Evolutionary conservation across 2,888 invertebrate genomes (phyloP).

Genomic region (Andrena minutula): DNA sequence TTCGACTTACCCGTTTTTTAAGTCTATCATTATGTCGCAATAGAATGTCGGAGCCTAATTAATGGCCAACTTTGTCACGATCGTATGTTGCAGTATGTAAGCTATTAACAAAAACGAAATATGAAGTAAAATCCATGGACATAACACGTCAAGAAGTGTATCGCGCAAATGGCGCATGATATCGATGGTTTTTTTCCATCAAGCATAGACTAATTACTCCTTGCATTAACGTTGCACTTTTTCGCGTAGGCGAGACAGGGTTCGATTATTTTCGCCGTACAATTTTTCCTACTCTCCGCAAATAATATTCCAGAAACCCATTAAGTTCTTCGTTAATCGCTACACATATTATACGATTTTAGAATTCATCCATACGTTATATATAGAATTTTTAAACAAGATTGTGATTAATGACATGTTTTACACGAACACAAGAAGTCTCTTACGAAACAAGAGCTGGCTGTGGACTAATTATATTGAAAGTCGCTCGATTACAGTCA

Average conservation of each 20-base stretch:
- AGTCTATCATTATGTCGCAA: not conserved
- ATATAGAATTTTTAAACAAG: no score
- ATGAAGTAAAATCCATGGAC: not conserved
- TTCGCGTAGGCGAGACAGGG: not conserved
- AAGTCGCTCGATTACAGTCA: no score
- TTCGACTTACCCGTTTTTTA: not conserved
- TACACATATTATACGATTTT: no score
- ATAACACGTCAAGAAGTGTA: not conserved
- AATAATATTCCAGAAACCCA: no score
- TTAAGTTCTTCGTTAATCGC: no score
- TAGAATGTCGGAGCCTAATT: not conserved
- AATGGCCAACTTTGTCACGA: not conserved
- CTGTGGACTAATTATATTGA: no score
- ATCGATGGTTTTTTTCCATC: not conserved
- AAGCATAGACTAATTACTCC: not conserved
- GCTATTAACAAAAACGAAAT: not conserved
- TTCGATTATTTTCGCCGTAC: not conserved
- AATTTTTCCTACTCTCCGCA: not conserved
- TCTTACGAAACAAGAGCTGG: no score
- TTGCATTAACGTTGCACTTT: not conserved
- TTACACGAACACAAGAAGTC: no score
- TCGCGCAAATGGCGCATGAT: not conserved
- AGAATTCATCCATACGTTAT: no score
- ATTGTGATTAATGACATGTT: no score
- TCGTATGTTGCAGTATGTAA: not conserved